phyloP scores from a whole-genome alignment of 64 coral and sea anemone genomes.

The Platygyra sinensis region DNA sequence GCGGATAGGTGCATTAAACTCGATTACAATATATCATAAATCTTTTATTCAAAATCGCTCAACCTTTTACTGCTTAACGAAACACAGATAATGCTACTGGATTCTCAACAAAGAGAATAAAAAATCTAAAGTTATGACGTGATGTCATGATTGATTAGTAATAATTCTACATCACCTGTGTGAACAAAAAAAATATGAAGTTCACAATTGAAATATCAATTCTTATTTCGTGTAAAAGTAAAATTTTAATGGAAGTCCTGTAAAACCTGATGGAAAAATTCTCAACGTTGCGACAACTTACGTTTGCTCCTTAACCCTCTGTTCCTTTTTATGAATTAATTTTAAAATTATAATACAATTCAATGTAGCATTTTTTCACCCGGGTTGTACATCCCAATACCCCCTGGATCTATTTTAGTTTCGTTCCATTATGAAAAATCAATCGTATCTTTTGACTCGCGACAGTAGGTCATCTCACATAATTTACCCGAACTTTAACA shows the following conservation, averaged over 20 bases:
- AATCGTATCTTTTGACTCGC: slow-evolving; percentile 32
- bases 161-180: slow-evolving; percentile 11
- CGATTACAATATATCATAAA: slow-evolving; percentile 88
- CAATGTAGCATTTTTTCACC: slow-evolving; percentile 6
- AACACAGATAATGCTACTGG: slow-evolving; percentile 45
- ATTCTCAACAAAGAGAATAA: slow-evolving; percentile 41
- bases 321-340: neutral
- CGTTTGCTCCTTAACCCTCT: neutral
- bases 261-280: too few relatives aligned
- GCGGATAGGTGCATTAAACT: slow-evolving; percentile 56
- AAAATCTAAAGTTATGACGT: slow-evolving; percentile 42
- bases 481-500: slow-evolving; percentile 47
- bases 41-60: slow-evolving; percentile 80
- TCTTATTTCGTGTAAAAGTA: neutral
- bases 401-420: slow-evolving; percentile 25
- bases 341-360: neutral
- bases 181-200: slow-evolving; percentile 28
- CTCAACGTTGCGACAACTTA: neutral
- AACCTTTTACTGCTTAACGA: slow-evolving; percentile 70
- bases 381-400: neutral
- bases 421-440: slow-evolving; percentile 6
- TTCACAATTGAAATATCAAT: neutral
- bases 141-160: slow-evolving; percentile 7
- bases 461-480: slow-evolving; percentile 43
- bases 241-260: neutral